These are phyloP conservation scores for Cyprinodon tularosa DNA, from an alignment of 2,113 vertebrate species.

Conservation along the genomic window DNA sequence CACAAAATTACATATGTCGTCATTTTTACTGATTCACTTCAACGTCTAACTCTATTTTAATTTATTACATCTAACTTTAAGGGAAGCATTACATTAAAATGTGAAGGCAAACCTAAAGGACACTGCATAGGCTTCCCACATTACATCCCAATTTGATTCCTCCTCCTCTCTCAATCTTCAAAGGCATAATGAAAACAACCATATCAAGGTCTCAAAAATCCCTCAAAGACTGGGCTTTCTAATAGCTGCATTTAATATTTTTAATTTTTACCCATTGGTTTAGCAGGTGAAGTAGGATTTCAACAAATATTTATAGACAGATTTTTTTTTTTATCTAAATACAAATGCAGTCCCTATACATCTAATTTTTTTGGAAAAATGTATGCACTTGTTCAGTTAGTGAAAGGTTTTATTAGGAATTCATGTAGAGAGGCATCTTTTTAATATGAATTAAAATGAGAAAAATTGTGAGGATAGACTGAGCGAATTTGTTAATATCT, in stretches of 20 bases:
- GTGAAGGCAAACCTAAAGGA: conserved; percentile 38
- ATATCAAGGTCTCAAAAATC: conserved; percentile 52
- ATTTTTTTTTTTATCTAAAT: conserved; percentile 80
- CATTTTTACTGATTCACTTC: conserved; percentile 28
- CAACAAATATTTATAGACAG: conserved; percentile 71
- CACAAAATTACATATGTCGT: conserved; percentile 48
- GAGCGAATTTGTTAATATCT: background rate
- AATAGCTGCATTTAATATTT: conserved; percentile 67
- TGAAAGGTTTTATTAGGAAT: background rate
- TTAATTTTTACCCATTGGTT: conserved; percentile 73
- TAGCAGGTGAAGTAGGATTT: conserved; percentile 77
- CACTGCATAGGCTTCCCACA: conserved; percentile 45
- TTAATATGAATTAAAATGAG: background rate
- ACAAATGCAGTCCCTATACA: conserved; percentile 56
- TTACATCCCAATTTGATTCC: conserved; percentile 50
- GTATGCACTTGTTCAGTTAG: background rate
- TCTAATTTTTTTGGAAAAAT: no score
- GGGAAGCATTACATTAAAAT: conserved; percentile 49
- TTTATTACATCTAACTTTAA: conserved; percentile 31
- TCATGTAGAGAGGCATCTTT: background rate
- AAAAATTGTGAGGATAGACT: background rate
- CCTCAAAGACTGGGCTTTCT: conserved; percentile 56
- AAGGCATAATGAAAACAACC: conserved; percentile 44
- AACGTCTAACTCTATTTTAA: background rate
- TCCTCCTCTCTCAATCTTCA: conserved; percentile 49